A percentile compares a stretch with the other conserved stretches of the same genome.
Conservation (phyloP, 1,140 invertebrate species). For the Drosophila gunungcola region DNA sequence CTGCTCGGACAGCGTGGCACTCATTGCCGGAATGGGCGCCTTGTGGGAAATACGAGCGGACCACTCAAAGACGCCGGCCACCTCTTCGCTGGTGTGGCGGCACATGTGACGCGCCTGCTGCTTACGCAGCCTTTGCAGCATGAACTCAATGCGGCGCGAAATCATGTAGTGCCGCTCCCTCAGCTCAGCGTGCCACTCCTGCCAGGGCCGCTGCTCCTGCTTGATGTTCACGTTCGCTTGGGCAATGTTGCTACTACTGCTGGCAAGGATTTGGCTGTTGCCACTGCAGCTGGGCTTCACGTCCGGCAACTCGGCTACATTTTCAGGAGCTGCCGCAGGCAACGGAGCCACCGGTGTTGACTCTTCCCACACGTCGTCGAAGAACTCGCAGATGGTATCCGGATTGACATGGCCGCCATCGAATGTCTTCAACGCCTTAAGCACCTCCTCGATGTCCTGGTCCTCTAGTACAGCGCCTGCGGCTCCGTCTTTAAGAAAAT, state of each 20-base stretch:
- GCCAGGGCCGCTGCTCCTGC: slow-evolving; percentile 17
- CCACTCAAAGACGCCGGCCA: slow-evolving; percentile 89
- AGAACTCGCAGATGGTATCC: slow-evolving; percentile 78
- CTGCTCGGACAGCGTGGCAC: slow-evolving; percentile 71
- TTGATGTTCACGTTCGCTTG: slow-evolving; percentile 6
- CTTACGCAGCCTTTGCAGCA: slow-evolving; percentile 90
- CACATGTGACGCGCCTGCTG: slow-evolving; percentile 90
- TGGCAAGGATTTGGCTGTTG: not conserved
- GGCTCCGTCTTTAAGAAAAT: slow-evolving; percentile 67
- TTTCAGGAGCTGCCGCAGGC: slow-evolving; percentile 2
- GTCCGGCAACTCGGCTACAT: slow-evolving; percentile 14
- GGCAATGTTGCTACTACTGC: slow-evolving; percentile 10
- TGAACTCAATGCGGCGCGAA: slow-evolving; percentile 88
- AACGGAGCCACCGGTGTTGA: slow-evolving; percentile 12
- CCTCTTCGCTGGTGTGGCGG: slow-evolving; percentile 90
- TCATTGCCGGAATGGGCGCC: slow-evolving; percentile 49
- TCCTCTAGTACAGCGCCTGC: slow-evolving; percentile 71
- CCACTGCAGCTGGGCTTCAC: slow-evolving; percentile 23
- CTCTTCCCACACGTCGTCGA: slow-evolving; percentile 74
- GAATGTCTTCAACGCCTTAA: slow-evolving; percentile 80
- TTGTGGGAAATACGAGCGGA: slow-evolving; percentile 86
- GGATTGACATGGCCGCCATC: slow-evolving; percentile 67
- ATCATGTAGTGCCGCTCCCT: slow-evolving; percentile 87
- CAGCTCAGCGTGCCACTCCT: slow-evolving; percentile 54
- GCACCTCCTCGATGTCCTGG: slow-evolving; percentile 80